Conservation (phyloP, 2,888 invertebrate species). For the Lepidonotus clava region DNA sequence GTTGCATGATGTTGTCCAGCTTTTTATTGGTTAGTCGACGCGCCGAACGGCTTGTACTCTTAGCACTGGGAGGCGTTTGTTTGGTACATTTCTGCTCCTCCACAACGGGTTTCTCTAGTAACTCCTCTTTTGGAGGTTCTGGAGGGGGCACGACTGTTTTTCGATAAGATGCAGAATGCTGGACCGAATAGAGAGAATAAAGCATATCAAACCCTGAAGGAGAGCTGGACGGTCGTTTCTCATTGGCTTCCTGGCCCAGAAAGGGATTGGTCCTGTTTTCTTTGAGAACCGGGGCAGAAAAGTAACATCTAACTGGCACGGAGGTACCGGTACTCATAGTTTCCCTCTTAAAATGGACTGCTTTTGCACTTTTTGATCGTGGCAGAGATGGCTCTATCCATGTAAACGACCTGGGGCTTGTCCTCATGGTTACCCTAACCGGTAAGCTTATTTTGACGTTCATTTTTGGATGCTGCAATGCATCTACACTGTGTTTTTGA, state of each 20-base stretch:
- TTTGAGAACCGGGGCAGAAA: background rate
- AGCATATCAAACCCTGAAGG: background rate
- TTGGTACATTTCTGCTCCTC: background rate
- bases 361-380: background rate
- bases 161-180: conserved; percentile 1
- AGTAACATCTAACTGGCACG: background rate
- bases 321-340: background rate
- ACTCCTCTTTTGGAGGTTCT: background rate
- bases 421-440: background rate
- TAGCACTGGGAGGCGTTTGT: background rate
- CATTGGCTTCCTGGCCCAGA: background rate
- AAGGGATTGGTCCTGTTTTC: background rate
- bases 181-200: conserved; percentile 29
- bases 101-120: background rate
- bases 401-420: background rate
- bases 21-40: background rate
- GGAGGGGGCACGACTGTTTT: conserved; percentile 14
- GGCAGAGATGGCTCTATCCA: background rate
- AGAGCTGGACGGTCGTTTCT: background rate
- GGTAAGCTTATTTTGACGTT: background rate
- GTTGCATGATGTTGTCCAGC: conserved; percentile 26
- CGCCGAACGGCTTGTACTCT: background rate
- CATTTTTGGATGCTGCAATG: background rate
- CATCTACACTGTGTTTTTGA: background rate
- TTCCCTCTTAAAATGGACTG: background rate